Conservation (phyloP, 2,113 vertebrate genomes). For the Mohoua ochrocephala region DNA sequence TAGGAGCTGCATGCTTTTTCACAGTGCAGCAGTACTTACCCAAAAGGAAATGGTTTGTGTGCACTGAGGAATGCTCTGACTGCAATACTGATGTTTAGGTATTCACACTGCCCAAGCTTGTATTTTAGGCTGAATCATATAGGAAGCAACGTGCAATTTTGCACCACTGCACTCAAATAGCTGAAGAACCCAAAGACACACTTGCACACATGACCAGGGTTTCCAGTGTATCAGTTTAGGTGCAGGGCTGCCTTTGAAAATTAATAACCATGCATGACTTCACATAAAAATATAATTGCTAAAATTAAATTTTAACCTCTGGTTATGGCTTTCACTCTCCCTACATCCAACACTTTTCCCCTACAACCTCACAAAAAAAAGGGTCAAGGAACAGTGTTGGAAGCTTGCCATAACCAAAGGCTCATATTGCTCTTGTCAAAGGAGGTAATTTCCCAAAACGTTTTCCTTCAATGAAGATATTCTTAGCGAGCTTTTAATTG, state of each 20-base stretch:
- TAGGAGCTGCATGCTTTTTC: rapidly evolving
- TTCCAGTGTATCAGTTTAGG: rapidly evolving
- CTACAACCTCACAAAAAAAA: not conserved
- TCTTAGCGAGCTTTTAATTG: not conserved
- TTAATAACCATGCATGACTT: rapidly evolving
- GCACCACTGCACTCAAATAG: not conserved
- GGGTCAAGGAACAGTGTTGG: rapidly evolving
- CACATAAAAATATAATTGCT: not conserved
- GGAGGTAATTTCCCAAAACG: rapidly evolving
- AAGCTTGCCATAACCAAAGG: rapidly evolving
- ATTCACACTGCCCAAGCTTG: not conserved
- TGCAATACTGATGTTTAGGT: not conserved
- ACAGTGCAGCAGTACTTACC: not conserved
- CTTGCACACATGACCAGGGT: rapidly evolving
- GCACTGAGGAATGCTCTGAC: not conserved
- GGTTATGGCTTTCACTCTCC: not conserved
- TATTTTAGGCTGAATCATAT: not conserved
- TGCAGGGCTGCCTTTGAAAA: not conserved
- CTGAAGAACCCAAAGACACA: not conserved
- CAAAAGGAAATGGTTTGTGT: not conserved
- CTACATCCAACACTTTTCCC: not conserved
- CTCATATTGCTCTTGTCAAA: not conserved
- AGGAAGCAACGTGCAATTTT: rapidly evolving
- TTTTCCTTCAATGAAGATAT: not conserved
- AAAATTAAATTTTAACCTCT: not conserved